Conservation (phyloP, 2,113 vertebrate species). For the Xerus inauris region DNA sequence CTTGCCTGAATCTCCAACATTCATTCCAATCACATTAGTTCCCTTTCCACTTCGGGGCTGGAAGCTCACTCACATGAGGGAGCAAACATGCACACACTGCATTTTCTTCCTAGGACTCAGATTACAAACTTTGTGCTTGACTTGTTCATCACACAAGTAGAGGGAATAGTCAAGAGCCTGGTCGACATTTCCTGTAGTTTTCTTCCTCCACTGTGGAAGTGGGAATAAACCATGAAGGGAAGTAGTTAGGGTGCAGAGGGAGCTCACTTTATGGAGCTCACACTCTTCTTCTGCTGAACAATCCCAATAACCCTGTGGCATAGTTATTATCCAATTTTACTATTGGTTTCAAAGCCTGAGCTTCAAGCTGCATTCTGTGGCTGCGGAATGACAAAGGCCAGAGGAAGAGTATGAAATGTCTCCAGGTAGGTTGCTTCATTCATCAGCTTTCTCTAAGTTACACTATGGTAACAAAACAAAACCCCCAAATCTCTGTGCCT, state of each 20-base stretch:
- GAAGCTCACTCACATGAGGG: background rate
- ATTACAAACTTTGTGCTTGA: background rate
- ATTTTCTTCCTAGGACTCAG: background rate
- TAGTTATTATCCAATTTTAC: background rate
- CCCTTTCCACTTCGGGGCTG: background rate
- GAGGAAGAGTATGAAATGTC: background rate
- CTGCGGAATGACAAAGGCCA: background rate
- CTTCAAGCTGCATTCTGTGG: background rate
- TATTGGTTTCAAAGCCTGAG: constrained; percentile 32
- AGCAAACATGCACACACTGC: background rate
- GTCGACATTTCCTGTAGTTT: background rate
- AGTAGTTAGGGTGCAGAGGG: background rate
- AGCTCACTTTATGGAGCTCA: background rate
- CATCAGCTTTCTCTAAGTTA: background rate
- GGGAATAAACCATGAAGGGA: background rate
- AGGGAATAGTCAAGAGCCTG: background rate
- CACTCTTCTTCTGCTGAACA: background rate
- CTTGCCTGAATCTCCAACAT: too few relatives aligned
- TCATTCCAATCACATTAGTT: background rate
- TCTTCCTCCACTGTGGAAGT: background rate
- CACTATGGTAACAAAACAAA: background rate
- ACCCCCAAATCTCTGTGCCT: background rate
- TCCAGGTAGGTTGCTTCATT: background rate
- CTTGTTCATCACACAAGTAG: background rate
- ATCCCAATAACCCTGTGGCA: background rate